Evolutionary conservation across 1,140 invertebrate genomes (phyloP), one percentile per base, ranked within the genome.

Genomic region (Macrostomum lignano): DNA sequence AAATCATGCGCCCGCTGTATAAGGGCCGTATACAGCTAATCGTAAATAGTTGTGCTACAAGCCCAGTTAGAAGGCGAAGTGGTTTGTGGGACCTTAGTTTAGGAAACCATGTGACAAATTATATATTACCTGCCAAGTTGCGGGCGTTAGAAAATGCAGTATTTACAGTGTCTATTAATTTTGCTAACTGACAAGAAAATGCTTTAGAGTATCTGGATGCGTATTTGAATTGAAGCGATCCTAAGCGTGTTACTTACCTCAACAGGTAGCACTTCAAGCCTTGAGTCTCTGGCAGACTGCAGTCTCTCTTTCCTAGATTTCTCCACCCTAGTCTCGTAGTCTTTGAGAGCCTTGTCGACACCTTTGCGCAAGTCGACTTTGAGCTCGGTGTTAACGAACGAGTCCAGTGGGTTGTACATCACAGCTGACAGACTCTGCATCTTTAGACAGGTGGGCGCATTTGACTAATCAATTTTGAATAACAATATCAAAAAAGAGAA

Each of bases 401-500:
- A 75, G 47, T 91, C 82, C 51, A 91, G 63, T 13, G 82, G 81
- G 60, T 82, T 86, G 70, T 88, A 75, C 13, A 93, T 71, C 49
- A 84, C 82, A 60, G 84, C 86, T 61, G 81, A 78, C 43, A 88
- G 69, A 49, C 81, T 84, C 60, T 84, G 76, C 74, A 86, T 86
- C 77, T 84, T 62, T 30, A 58, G 54, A 58, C 52, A 45, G 51
- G 33, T 38, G 35, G 43, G n/a, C n/a, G n/a, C n/a, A n/a, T n/a
- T n/a, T n/a, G n/a, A n/a, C n/a, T n/a, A n/a, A n/a, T n/a, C n/a
- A n/a, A n/a, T n/a, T n/a, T n/a, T n/a, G n/a, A n/a, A n/a, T n/a
- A n/a, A n/a, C n/a, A n/a, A n/a, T n/a, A n/a, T n/a, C n/a, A n/a
- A n/a, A n/a, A n/a, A n/a, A n/a, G n/a, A n/a, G n/a, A n/a, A n/a